Conservation (phyloP, 2,113 vertebrate species). For the Microtus richardsoni region DNA sequence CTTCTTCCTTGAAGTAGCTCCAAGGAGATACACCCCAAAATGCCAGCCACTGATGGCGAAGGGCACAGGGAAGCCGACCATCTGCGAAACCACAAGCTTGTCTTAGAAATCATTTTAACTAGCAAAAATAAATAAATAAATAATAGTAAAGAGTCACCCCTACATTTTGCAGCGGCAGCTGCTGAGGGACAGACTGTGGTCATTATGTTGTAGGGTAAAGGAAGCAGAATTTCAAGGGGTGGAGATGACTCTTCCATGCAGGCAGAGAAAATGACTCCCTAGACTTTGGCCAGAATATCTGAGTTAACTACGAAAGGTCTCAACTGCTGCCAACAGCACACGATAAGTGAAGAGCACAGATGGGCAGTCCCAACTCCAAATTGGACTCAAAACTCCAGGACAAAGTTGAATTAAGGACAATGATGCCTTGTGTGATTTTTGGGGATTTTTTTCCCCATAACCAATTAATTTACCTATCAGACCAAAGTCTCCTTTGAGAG, state of each 20-base stretch:
- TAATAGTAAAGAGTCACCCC: not conserved
- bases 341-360: not conserved
- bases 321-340: not conserved
- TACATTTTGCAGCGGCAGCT: conserved; percentile 22
- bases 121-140: not conserved
- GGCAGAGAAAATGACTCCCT: not conserved
- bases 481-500: not conserved
- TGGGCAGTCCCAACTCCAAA: not conserved
- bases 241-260: not conserved
- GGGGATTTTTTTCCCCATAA: not conserved
- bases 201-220: not conserved
- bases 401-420: not conserved
- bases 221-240: conserved; percentile 18
- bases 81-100: not conserved
- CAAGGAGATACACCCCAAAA: not conserved
- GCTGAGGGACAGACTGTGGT: not conserved
- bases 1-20: not conserved
- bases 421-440: not conserved
- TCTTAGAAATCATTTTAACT: conserved; percentile 26
- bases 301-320: conserved; percentile 21
- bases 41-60: not conserved
- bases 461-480: not conserved
- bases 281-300: conserved; percentile 8
- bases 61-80: not conserved
- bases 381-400: not conserved